Evolutionary conservation across 2,113 vertebrate genomes (phyloP), one percentile per base, ranked within the genome.

Genomic region (Pipra filicauda): DNA sequence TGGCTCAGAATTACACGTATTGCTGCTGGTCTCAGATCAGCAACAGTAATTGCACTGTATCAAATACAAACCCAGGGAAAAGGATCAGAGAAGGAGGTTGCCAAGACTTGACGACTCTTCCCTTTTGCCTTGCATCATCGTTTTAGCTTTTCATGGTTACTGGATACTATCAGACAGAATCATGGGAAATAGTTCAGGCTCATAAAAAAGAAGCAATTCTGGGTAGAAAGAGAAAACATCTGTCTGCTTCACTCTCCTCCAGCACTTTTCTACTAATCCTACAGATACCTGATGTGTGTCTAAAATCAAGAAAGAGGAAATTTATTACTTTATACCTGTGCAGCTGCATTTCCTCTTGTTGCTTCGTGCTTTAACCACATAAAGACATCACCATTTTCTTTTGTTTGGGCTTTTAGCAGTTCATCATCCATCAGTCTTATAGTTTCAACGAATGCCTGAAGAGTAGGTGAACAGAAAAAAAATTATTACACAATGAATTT

Each of bases 301-400:
- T 13, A 76, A 81, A 80, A 78, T 4, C 14, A 91, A 61, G 51
- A 76, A 41, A 11, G 19, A 8, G 16, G 21, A 82, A 76, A 67
- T 18, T 7, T 21, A 51, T 14, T 62, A 65, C 71, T 80, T 39
- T 41, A 44, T 96, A 99, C 99, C 99, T 99, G 99, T 67, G 99
- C 97, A 10, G 98, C 98, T 2, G 97, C 71, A 20, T 99, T 98
- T 95, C 99, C 99, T 69, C 98, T 97, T 72, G 98, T 97, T 49
- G 99, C 99, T 97, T 98, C 98, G 18, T 98, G 98, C 89, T 98
- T 99, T 83, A 99, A 81, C 97, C 98, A 99, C 95, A 99, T 98
- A 74, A 99, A 98, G 58, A 98, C 57, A 48, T 99, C 99, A 4
- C 97, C 98, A 1, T 97, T 97, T 89, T 98, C 98, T 62, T 98